Base-by-base conservation (phyloP, 2,888 invertebrate species). In the Plutella xylostella region DNA sequence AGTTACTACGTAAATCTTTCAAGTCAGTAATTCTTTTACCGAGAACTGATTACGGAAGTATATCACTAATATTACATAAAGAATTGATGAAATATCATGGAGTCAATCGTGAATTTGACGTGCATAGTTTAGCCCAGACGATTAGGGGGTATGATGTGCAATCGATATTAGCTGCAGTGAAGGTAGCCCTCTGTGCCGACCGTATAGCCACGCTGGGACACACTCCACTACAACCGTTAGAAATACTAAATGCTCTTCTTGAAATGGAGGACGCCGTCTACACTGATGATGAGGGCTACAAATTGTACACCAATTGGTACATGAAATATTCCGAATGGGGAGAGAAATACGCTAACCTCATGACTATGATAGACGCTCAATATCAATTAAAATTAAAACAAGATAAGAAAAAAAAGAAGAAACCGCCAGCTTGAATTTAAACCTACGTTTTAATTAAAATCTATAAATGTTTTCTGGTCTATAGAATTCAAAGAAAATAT, bases 11-110 rank as follows among this genome's bases (percentile, higher is more conserved):
- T 42, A 90, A 87, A 67, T 68, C 78, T 1, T 89, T 87, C 61
- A 86, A 89, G 46, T 86, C 84, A 43, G 76, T 86, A 25, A 84
- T 87, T 52, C 63, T 86, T 51, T 65, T 87, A 46, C 86, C 86
- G 1, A 65, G 76, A 38, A 76, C 86, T 3, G 90, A 90, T 57
- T 89, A 89, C 55, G 86, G 85, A 7, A 88, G 86, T 40, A 65
- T 88, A 40, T 86, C 85, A 20, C 68, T 79, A 45, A 79, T 85
- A 52, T 82, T 89, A 61, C 74, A 82, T 19, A 70, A 85, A 49
- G 58, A 85, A 39, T 56, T 90, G 35, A 88, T 88, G 87, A 73
- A 82, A 45, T 88, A 85, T 59, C 87, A 87, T 41, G 85, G 80
- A 0, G 63, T 90, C 1, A 70, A 86, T 52, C 75, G 89, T 25